Base-by-base conservation (phyloP, 2,888 invertebrate genomes). In the Chirona hameri region DNA sequence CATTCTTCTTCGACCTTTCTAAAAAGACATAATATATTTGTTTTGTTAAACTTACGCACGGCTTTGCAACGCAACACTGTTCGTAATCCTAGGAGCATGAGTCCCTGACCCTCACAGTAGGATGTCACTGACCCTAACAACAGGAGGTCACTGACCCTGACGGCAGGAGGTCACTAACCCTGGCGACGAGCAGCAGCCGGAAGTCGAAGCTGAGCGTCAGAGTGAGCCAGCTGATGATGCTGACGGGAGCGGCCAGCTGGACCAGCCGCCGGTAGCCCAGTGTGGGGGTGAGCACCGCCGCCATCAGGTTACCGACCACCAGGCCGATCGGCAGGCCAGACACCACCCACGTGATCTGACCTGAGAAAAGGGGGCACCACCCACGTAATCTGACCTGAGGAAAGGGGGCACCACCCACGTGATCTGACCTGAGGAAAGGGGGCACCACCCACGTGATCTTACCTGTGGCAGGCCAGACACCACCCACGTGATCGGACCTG, bases 401-500 rank as follows among this genome's bases (percentile, higher is more conserved):
- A 3, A 3, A n/a, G 10, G 24, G 3, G n/a, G 46, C 4, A 9
- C 21, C 39, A 9, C 72, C 14, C 72, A 72, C 72, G 31, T 72
- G 12, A 72, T 15, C 72, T 72, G 14, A 29, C 31, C 31, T 29
- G 72, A 27, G 69, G 27, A 3, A 3, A n/a, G 10, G 24, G 3
- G n/a, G 46, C 4, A 9, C 21, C 39, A 9, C 72, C 14, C 72
- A 72, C 72, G 31, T 72, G 12, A 72, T 15, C 7, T 10, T 65
- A 65, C 12, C 65, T 52, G 7, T 14, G 79, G 79, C 24, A 79
- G 24, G 39, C 39, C 39, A 7, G 79, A 79, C 21, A 79, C 79
- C 79, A 79, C 79, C 79, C 79, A 79, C 79, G 79, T 79, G 79
- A 39, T 9, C 79, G 39, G 14, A 14, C 46, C 79, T 79, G 79